A percentile compares a stretch with the other conserved stretches of the same genome.
Conservation (phyloP, 2,113 vertebrate genomes). For the Nothobranchius furzeri region DNA sequence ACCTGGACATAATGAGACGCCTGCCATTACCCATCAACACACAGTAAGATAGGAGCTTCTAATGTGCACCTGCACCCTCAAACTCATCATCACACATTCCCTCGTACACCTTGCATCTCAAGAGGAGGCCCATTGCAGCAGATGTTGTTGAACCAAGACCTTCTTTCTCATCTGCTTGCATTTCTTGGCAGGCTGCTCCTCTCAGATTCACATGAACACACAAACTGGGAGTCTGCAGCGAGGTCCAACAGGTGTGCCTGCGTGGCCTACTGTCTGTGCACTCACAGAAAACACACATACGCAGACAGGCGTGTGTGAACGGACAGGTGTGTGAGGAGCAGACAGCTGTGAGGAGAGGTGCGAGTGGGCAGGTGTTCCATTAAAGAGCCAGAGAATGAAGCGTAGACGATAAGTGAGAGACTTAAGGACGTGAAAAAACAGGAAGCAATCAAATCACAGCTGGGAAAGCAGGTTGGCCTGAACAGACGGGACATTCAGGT, state of each 20-base stretch:
- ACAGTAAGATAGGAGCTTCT: slow-evolving; percentile 65
- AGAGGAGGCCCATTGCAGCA: slow-evolving; percentile 69
- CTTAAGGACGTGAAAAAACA: neutral
- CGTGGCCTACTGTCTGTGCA: slow-evolving; percentile 50
- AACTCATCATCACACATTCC: slow-evolving; percentile 16
- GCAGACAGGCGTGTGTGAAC: slow-evolving; percentile 68
- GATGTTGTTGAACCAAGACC: slow-evolving; percentile 76
- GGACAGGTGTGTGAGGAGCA: slow-evolving; percentile 70
- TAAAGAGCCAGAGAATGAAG: slow-evolving; percentile 54
- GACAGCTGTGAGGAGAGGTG: slow-evolving; percentile 74
- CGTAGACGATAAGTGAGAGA: slow-evolving; percentile 15
- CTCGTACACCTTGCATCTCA: slow-evolving; percentile 49
- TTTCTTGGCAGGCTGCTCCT: slow-evolving; percentile 57
- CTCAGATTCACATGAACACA: slow-evolving; percentile 40
- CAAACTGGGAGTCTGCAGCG: slow-evolving; percentile 40
- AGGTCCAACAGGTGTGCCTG: slow-evolving; percentile 72
- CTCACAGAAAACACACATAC: slow-evolving; percentile 32
- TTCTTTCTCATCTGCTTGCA: slow-evolving; percentile 65
- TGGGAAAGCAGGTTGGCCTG: neutral
- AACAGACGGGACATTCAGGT: neutral
- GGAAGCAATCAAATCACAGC: neutral
- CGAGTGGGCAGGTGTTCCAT: slow-evolving; percentile 77
- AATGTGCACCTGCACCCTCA: slow-evolving; percentile 35
- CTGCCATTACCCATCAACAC: slow-evolving; percentile 78
- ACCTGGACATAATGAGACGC: slow-evolving; percentile 79